Evolutionary conservation across 2,113 vertebrate species (phyloP), one percentile per base, ranked within the genome.

Genomic region (Cinclus cinclus): DNA sequence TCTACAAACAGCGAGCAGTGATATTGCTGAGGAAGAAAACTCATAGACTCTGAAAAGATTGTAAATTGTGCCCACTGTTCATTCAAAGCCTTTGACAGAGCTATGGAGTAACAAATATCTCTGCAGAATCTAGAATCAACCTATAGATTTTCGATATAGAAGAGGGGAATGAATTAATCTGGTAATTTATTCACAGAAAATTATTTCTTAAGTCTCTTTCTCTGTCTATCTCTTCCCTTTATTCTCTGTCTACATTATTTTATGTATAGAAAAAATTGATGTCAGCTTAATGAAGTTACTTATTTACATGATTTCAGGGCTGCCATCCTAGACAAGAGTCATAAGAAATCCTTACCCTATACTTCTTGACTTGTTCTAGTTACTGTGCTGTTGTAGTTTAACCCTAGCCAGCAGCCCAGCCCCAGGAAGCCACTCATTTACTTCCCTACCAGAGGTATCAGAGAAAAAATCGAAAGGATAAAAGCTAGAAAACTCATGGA

Each of bases 371-470:
- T 49, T 33, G 5, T n/a, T 83, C 25, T 49, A 47, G 37, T 55
- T 44, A 64, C 62, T 39, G 53, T 53, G 28, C 37, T 23, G 22
- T 27, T 77, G 53, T 52, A 28, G 33, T 33, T 86, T 77, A 59
- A 68, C 14, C 27, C 44, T 63, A 68, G 46, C 25, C 37, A 50
- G 44, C 35, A 68, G 46, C 33, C 31, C 68, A 60, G 33, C 27
- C 15, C 4, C 22, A 46, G 33, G 39, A 44, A 52, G 23, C 23
- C 2, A 1, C 33, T 69, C 0, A 0, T 44, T 68, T 33, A 10
- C 12, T 53, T 8, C 8, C 28, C 2, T 14, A 27, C 18, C 22
- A 53, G 27, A 50, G 52, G 20, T 37, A 69, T 33, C 22, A 52
- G 33, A 37, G 37, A 33, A 44, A 60, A 60, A 87, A 77, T 33